Evolutionary conservation across 2,113 vertebrate species (phyloP).

Genomic region (Hydropotes inermis): DNA sequence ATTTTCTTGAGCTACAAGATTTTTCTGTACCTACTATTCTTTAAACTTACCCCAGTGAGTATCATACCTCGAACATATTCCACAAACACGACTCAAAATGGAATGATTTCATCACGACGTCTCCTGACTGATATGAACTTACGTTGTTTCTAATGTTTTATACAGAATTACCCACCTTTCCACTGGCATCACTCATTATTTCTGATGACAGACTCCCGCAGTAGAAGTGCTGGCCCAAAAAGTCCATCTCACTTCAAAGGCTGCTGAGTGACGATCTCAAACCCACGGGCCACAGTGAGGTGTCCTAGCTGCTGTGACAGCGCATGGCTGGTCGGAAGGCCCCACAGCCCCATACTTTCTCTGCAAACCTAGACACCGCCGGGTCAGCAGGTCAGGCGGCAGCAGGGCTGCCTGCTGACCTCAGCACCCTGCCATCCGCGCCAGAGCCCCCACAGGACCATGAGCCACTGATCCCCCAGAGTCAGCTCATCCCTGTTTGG

Average conservation of each 20-base stretch:
- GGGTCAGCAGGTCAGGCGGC: neutral
- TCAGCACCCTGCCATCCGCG: neutral
- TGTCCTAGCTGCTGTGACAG: neutral
- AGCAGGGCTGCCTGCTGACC: too few relatives aligned
- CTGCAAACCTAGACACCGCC: neutral
- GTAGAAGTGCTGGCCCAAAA: neutral
- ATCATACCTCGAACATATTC: neutral
- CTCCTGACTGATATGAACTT: neutral
- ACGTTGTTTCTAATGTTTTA: neutral
- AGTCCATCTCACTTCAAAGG: neutral
- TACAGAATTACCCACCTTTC: neutral
- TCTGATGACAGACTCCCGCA: neutral
- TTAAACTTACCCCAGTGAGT: neutral
- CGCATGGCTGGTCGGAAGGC: neutral
- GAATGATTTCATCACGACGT: rapidly evolving
- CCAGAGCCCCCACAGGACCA: neutral
- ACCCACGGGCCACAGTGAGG: neutral
- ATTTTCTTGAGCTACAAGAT: neutral
- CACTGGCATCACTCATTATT: neutral
- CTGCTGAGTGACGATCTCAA: neutral
- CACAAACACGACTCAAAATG: neutral
- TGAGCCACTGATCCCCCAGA: neutral
- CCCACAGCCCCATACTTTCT: neutral
- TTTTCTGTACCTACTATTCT: neutral
- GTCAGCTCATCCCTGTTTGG: neutral